phyloP scores from a whole-genome alignment of 2,888 invertebrate species.

The Endomychus coccineus region DNA sequence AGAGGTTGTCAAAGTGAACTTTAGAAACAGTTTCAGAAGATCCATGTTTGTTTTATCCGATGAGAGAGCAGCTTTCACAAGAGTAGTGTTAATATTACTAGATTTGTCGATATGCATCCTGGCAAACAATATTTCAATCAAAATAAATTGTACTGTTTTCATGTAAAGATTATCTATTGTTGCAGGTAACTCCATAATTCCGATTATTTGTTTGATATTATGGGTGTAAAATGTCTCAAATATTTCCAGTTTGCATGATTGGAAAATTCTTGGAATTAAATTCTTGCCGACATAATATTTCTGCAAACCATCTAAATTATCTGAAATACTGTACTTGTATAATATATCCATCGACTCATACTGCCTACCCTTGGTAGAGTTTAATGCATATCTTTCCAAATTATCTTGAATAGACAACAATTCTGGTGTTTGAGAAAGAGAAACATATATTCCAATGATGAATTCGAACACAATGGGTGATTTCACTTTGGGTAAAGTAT shows the following conservation, averaged over 20 bases:
- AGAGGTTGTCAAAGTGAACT: conserved; percentile 33
- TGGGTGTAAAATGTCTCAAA: conserved; percentile 34
- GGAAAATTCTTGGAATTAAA: neutral
- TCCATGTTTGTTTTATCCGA: conserved; percentile 32
- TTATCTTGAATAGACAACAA: too few relatives aligned
- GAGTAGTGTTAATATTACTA: conserved; percentile 15
- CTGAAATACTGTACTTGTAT: too few relatives aligned
- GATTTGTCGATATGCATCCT: conserved; percentile 26
- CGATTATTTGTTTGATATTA: conserved; percentile 27
- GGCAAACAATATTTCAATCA: conserved; percentile 36
- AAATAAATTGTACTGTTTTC: conserved; percentile 28
- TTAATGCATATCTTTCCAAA: too few relatives aligned
- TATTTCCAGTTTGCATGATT: conserved; percentile 1
- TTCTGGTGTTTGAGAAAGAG: too few relatives aligned
- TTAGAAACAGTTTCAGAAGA: conserved; percentile 34
- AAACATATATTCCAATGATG: conserved; percentile 25
- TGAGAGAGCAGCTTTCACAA: conserved; percentile 31
- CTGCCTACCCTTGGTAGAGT: too few relatives aligned
- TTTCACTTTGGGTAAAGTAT: conserved; percentile 21
- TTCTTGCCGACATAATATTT: neutral
- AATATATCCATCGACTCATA: too few relatives aligned
- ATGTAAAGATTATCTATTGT: conserved; percentile 16
- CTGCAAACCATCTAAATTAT: neutral
- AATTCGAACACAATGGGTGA: conserved; percentile 26
- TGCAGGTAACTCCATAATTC: conserved; percentile 18